Evolutionary conservation across 2,888 invertebrate species (phyloP).

Genomic region (Augochlorella aurata): DNA sequence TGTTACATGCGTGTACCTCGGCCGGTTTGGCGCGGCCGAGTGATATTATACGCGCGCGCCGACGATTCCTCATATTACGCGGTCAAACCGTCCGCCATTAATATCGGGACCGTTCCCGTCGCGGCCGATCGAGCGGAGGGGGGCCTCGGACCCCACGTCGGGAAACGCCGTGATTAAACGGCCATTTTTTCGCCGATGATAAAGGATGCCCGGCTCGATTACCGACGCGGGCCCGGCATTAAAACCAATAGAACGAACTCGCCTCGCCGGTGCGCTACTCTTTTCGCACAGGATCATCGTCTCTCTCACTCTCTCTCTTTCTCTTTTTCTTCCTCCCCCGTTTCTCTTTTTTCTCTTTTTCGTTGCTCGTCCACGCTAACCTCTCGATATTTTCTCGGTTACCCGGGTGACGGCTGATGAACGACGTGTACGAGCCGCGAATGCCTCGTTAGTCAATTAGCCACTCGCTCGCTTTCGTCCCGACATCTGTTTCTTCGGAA

Average conservation of each 20-base stretch:
- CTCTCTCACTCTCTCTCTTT: not conserved
- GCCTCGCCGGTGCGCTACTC: constrained; percentile 47
- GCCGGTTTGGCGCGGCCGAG: constrained; percentile 49
- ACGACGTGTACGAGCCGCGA: constrained; percentile 54
- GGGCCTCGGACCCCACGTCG: constrained; percentile 70
- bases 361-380: constrained; percentile 20
- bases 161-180: constrained; percentile 70
- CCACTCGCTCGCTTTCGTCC: constrained; percentile 44
- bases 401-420: constrained; percentile 51
- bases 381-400: constrained; percentile 51
- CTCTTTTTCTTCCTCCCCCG: not conserved
- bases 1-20: constrained; percentile 57
- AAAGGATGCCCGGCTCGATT: constrained; percentile 63
- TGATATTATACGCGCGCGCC: constrained; percentile 63
- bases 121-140: constrained; percentile 58
- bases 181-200: constrained; percentile 67
- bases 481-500: constrained; percentile 45
- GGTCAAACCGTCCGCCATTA: constrained; percentile 63
- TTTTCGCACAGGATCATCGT: constrained; percentile 25
- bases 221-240: constrained; percentile 49
- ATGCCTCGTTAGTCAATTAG: constrained; percentile 62
- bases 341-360: constrained; percentile 7
- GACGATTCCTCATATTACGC: constrained; percentile 66
- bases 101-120: constrained; percentile 54
- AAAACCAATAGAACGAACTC: constrained; percentile 56